phyloP scores from a whole-genome alignment of 2,113 vertebrate genomes.

The Oenanthe oenanthe region DNA sequence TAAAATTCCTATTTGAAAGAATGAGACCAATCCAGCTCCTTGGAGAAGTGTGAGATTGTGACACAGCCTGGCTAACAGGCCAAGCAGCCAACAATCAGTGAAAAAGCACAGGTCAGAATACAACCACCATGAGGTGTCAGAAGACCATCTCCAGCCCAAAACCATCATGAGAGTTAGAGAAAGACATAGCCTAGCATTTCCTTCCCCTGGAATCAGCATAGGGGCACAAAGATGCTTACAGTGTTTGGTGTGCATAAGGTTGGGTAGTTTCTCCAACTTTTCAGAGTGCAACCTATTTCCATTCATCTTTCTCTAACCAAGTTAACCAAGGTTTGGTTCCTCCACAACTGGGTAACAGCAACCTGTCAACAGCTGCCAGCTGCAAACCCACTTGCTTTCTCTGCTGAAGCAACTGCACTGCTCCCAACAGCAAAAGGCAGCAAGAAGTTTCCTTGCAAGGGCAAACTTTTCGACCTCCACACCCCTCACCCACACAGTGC shows the following conservation, averaged over 20 bases:
- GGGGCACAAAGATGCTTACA: background rate
- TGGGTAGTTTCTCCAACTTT: background rate
- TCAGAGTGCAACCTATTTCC: background rate
- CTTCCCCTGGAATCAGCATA: accelerated
- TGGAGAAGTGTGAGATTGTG: background rate
- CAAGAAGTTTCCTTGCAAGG: background rate
- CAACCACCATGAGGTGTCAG: accelerated
- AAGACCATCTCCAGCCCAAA: background rate
- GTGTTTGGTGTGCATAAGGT: background rate
- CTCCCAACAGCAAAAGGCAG: background rate
- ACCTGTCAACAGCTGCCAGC: background rate
- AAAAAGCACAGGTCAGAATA: background rate
- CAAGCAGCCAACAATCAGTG: background rate
- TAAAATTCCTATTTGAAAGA: background rate
- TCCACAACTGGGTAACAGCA: accelerated
- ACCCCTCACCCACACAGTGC: accelerated
- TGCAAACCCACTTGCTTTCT: background rate
- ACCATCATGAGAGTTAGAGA: background rate
- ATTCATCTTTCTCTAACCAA: background rate
- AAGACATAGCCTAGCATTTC: accelerated
- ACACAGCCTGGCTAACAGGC: background rate
- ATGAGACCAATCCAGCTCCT: background rate
- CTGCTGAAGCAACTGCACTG: background rate
- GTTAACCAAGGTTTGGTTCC: background rate
- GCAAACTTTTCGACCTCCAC: background rate